Evolutionary conservation across 2,113 vertebrate species (phyloP).

Genomic region (Silurus asotus): DNA sequence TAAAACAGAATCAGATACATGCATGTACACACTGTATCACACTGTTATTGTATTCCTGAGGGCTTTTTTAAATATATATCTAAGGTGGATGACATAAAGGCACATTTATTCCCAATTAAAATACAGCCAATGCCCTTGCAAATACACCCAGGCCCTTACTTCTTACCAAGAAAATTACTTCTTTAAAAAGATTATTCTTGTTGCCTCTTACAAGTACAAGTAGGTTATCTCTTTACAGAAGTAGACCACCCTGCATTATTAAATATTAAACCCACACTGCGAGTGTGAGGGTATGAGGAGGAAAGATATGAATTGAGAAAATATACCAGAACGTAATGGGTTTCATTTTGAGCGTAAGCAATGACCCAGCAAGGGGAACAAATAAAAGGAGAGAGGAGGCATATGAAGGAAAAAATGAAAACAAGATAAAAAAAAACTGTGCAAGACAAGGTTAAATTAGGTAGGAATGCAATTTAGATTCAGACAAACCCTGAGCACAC

Average conservation of each 20-base stretch:
- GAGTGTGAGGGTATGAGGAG: not conserved
- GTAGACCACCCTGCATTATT: conserved; percentile 26
- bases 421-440: conserved; percentile 2
- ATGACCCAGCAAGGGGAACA: not conserved
- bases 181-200: not conserved
- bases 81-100: too few species aligned
- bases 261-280: conserved; percentile 15
- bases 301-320: not conserved
- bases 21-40: not conserved
- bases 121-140: too few species aligned
- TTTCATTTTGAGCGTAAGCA: not conserved
- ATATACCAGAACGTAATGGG: not conserved
- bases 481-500: not conserved
- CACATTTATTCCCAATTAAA: not conserved
- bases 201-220: not conserved
- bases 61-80: too few species aligned
- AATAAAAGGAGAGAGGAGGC: not conserved
- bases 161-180: too few species aligned
- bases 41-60: not conserved
- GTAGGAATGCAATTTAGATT: conserved; percentile 29
- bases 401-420: not conserved
- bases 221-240: conserved; percentile 24
- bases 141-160: too few species aligned
- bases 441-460: conserved; percentile 30
- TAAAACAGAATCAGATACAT: not conserved